A percentile compares a stretch with the other conserved stretches of the same genome.
Conservation (phyloP, 35 echinoderm and acorn worm genomes). For the Amphiura filiformis region DNA sequence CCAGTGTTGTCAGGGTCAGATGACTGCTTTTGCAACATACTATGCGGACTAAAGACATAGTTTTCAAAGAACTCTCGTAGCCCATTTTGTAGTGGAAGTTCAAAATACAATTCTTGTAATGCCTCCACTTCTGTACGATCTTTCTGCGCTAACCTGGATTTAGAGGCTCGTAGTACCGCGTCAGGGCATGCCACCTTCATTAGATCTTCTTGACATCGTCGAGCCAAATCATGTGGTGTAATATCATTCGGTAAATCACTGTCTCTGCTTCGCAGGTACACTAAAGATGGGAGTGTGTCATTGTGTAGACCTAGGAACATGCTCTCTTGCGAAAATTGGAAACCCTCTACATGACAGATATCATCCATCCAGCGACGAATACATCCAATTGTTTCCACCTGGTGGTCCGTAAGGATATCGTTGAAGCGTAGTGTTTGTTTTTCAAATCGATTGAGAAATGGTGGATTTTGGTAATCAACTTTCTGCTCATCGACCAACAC, state of each 20-base stretch:
- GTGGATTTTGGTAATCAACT: constrained; percentile 39
- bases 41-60: neutral
- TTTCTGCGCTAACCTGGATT: constrained; percentile 10
- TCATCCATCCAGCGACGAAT: constrained; percentile 30
- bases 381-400: neutral
- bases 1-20: neutral
- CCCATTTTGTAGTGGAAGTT: constrained; percentile 24
- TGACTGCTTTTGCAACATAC: neutral
- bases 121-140: neutral
- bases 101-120: constrained; percentile 23
- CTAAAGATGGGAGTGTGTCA: constrained; percentile 39
- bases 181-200: constrained; percentile 24
- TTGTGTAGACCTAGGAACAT: constrained; percentile 29
- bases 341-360: constrained; percentile 4
- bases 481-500: constrained; percentile 43
- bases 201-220: constrained; percentile 14
- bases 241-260: neutral
- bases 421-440: constrained; percentile 35
- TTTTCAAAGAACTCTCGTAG: constrained; percentile 12
- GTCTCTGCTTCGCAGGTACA: constrained; percentile 13
- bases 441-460: constrained; percentile 40
- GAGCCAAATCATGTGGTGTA: neutral
- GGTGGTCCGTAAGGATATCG: constrained; percentile 23
- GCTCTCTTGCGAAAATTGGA: constrained; percentile 36
- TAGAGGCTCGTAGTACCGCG: constrained; percentile 30